Base-by-base conservation (phyloP, 2,113 vertebrate species). In the Sander lucioperca region DNA sequence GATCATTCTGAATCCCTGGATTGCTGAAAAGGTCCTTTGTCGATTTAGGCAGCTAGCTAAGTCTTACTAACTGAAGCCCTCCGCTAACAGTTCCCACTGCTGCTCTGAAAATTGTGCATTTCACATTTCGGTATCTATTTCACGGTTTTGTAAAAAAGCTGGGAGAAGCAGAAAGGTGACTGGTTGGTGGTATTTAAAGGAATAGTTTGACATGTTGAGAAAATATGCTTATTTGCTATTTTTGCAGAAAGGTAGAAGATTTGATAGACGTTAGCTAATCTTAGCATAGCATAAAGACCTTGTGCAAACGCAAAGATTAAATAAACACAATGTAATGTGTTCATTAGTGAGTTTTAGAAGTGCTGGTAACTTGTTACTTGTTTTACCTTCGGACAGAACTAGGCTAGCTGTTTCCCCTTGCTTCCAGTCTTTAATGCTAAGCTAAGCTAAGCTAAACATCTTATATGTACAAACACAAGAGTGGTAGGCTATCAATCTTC, bases 1-100 rank as follows among this genome's bases (percentile, higher is more conserved):
- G 95, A 95, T 92, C 89, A 89, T 87, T 89, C 82, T 91, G 86
- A 91, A 93, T 94, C 93, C 94, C 94, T 95, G 94, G 91, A 93
- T 93, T 86, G 90, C 82, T 91, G 82, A 92, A 88, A 91, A 90
- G 45, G 21, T 80, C 78, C 71, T 77, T 82, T 89, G 77, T 86
- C 19, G 75, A 75, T 91, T 84, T 89, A 92, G 86, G 89, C 87
- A 92, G 87, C 83, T 71, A 86, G 82, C 62, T 75, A 68, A 78
- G 77, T 85, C 57, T 39, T 75, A 76, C 88, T 68, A 85, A 68
- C 74, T 63, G 61, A 73, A 73, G 59, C 47, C 72, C n/a, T 78
- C 62, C 39, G 57, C 83, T 58, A 62, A 50, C 82, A 62, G 56
- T 75, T 85, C 77, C 43, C 48, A 63, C 59, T n/a, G 67, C 66